phyloP scores from a whole-genome alignment of 2,797 vertebrate species.

The Darevskia nairensis region DNA sequence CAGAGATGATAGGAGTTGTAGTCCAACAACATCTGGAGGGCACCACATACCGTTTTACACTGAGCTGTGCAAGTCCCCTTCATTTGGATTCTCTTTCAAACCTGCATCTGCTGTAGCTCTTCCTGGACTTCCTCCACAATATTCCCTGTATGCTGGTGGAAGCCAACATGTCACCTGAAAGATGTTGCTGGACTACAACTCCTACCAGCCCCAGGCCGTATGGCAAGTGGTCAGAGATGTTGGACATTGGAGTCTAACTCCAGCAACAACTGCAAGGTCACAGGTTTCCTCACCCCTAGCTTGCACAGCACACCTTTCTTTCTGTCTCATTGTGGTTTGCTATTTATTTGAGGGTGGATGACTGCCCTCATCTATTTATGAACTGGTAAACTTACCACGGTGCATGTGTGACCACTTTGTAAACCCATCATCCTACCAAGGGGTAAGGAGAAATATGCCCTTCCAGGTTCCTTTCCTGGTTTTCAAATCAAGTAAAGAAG shows the following conservation, averaged over 20 bases:
- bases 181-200: neutral
- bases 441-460: neutral
- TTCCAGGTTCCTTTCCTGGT: neutral
- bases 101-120: slow-evolving; percentile 23
- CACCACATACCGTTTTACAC: neutral
- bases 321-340: neutral
- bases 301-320: too few species aligned
- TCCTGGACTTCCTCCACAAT: neutral
- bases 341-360: neutral
- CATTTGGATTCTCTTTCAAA: slow-evolving; percentile 39
- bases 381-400: neutral
- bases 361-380: neutral
- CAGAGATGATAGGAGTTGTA: too few species aligned
- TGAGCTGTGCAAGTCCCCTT: neutral
- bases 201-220: neutral
- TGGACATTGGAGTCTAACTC: too few species aligned
- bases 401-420: neutral
- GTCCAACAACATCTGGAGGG: too few species aligned
- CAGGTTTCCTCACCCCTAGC: too few species aligned
- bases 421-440: neutral
- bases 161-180: neutral
- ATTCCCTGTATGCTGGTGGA: neutral
- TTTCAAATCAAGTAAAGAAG: neutral
- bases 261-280: too few species aligned
- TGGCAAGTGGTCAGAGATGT: too few species aligned